Evolutionary conservation across 1,140 invertebrate species (phyloP), one percentile per base, ranked within the genome.

Genomic region (Zophobas atratus): DNA sequence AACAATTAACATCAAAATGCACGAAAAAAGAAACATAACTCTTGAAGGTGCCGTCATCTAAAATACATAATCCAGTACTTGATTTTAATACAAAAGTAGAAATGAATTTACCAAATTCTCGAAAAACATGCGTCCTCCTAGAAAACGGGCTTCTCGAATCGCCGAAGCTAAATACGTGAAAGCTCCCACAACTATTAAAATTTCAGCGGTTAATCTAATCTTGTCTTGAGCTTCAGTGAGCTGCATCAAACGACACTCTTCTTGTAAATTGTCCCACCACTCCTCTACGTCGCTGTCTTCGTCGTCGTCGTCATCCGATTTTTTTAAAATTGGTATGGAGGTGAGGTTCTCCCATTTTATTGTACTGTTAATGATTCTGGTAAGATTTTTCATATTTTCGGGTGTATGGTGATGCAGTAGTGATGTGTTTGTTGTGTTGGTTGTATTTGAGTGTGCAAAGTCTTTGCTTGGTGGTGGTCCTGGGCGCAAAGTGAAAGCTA

Each of bases 21-120:
- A 98, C 0, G 98, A 98, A 83, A 97, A 92, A 67, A 99, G 89
- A 85, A 99, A 99, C 92, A 98, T 94, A 0, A 98, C 95, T 79
- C 98, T 90, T 1, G 95, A 95, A 8, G 95, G 94, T 20, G 95
- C 95, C 0, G 94, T 96, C 90, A 92, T 95, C 95, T 97, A 53
- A 70, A 83, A 82, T 73, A 43, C 41, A 67, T 51, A 43, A 53
- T 33, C 55, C 6, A 33, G 5, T 32, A 4, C 20, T 32, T 6
- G 63, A 70, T 6, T 43, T 70, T 35, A 8, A 46, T 35, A 32
- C 6, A 39, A 53, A 34, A 35, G 38, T 53, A 35, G 56, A 67
- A 63, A 1, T 8, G 20, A 46, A 41, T 5, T 88, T 87, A 97
- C 96, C 84, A 98, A 88, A 88, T 96, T 97, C 87, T 97, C 95